Evolutionary conservation across 2,113 vertebrate genomes (phyloP).

Genomic region (Apaloderma vittatum): DNA sequence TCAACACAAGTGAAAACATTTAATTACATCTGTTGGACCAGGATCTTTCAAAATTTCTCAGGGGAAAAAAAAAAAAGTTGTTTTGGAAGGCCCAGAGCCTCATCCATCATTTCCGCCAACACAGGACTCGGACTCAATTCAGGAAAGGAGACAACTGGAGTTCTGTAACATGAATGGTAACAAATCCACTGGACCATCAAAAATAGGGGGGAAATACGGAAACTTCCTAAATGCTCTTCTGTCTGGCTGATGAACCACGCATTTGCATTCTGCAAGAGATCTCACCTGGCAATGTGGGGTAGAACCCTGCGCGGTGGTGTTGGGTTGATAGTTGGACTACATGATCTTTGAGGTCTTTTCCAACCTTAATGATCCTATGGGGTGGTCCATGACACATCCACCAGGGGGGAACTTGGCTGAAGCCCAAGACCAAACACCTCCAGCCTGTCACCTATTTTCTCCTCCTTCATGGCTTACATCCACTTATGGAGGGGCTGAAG

Average conservation of each 20-base stretch:
- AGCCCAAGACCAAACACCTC: neutral
- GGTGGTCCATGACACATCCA: neutral
- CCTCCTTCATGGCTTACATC: neutral
- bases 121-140: neutral
- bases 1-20: neutral
- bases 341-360: too few relatives aligned
- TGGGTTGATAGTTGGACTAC: too few relatives aligned
- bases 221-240: neutral
- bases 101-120: neutral
- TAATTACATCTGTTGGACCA: neutral
- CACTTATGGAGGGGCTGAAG: neutral
- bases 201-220: fast-evolving
- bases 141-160: neutral
- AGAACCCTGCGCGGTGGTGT: neutral
- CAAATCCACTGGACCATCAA: neutral
- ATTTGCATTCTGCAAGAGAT: neutral
- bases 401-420: fast-evolving
- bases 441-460: neutral
- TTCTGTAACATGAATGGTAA: neutral
- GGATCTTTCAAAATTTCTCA: neutral
- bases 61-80: neutral
- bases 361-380: neutral
- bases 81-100: neutral
- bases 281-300: fast-evolving
- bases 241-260: neutral